These are phyloP conservation scores for Polyodon spathula DNA, from an alignment of 2,113 vertebrate species.

Conservation along the genomic window DNA sequence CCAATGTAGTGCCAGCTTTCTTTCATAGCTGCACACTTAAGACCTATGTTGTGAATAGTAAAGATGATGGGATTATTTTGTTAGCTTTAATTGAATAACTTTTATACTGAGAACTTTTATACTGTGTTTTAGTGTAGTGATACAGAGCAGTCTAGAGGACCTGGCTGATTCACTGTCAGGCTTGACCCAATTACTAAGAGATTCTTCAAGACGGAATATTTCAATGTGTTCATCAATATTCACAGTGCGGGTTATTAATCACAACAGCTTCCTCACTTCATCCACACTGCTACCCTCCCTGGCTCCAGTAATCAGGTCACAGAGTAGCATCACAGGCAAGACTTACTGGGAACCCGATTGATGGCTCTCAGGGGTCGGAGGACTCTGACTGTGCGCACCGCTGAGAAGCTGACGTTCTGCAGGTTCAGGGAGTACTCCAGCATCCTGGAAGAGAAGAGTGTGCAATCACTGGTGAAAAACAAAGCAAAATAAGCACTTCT, in stretches of 20 bases:
- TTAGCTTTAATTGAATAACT: too few relatives aligned
- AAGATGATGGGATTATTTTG: too few relatives aligned
- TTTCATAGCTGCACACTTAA: too few relatives aligned
- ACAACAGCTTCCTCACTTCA: background rate
- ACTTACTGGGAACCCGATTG: constrained; percentile 93
- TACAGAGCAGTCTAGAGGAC: too few relatives aligned
- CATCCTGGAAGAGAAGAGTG: constrained; percentile 66
- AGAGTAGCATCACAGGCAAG: background rate
- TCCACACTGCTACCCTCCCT: background rate
- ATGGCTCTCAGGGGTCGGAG: constrained; percentile 92
- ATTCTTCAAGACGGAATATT: background rate
- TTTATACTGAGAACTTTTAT: too few relatives aligned
- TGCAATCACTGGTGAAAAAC: background rate
- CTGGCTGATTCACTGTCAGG: background rate
- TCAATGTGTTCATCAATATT: background rate
- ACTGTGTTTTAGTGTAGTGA: too few relatives aligned
- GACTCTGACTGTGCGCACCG: constrained; percentile 89
- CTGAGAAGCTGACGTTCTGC: constrained; percentile 94
- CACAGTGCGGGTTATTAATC: background rate
- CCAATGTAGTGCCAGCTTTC: too few relatives aligned
- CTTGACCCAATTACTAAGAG: background rate
- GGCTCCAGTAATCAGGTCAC: background rate
- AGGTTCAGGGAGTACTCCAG: constrained; percentile 95
- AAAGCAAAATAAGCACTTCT: background rate
- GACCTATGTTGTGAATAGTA: too few relatives aligned